Conservation (phyloP, 2,797 vertebrate species). For the Selene dorsalis region DNA sequence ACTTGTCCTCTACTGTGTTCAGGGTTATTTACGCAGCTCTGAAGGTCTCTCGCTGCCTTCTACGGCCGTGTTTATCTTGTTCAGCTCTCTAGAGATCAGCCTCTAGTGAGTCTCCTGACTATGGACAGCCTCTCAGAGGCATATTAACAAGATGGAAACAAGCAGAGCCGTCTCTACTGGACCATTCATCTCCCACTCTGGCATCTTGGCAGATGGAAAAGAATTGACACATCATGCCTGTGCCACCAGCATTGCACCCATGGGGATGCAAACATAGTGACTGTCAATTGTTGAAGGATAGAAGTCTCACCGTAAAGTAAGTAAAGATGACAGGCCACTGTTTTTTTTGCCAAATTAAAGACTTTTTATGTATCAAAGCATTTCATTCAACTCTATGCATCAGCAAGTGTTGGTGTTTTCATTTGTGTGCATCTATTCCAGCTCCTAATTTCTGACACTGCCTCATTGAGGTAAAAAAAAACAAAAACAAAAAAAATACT, state of each 20-base stretch:
- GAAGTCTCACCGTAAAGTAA: conserved; percentile 27
- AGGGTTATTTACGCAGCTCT: conserved; percentile 64
- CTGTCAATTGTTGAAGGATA: conserved; percentile 64
- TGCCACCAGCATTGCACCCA: conserved; percentile 66
- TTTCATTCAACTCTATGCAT: neutral
- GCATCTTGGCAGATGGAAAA: conserved; percentile 69
- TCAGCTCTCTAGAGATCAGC: conserved; percentile 64
- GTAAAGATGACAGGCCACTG: conserved; percentile 22
- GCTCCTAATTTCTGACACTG: conserved; percentile 22
- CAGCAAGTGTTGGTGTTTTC: conserved; percentile 5
- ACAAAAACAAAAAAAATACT: too few species aligned
- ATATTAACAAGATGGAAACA: conserved; percentile 78
- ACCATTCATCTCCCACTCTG: conserved; percentile 65
- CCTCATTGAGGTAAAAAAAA: too few species aligned
- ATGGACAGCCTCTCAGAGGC: conserved; percentile 54
- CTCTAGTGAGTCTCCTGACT: conserved; percentile 62
- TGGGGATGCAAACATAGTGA: conserved; percentile 47
- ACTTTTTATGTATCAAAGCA: conserved; percentile 18
- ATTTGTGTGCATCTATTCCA: conserved; percentile 13
- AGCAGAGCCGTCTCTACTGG: conserved; percentile 53
- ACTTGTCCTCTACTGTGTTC: conserved; percentile 43
- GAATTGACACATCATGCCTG: conserved; percentile 66
- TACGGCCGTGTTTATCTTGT: conserved; percentile 72
- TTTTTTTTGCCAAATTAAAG: conserved; percentile 22
- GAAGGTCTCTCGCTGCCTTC: conserved; percentile 67